Evolutionary conservation across 2,113 vertebrate genomes (phyloP).

Genomic region (Thamnophis sirtalis): DNA sequence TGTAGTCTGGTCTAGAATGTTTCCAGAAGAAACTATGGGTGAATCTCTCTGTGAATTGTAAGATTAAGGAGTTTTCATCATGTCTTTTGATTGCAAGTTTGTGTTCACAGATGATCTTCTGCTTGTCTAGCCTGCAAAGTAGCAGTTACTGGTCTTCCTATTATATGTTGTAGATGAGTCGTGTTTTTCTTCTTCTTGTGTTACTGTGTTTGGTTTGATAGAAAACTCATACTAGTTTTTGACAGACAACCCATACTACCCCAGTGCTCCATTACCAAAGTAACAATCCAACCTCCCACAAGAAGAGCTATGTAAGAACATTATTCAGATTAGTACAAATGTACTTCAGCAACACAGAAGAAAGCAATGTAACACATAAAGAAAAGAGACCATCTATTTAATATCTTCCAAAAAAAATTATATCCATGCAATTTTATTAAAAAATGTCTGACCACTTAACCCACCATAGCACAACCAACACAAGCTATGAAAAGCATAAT

Average conservation of each 20-base stretch:
- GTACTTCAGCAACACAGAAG: background rate
- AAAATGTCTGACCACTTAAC: background rate
- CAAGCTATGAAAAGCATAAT: background rate
- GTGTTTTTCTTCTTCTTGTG: background rate
- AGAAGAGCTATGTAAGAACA: background rate
- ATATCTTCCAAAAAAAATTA: background rate
- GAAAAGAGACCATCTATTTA: background rate
- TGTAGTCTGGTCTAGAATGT: background rate
- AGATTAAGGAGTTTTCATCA: background rate
- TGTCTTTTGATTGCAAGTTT: background rate
- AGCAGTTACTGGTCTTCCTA: background rate
- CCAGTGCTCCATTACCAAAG: background rate
- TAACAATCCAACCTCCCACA: background rate
- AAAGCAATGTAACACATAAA: background rate
- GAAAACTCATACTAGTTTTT: background rate
- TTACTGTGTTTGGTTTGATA: background rate
- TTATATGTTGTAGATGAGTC: background rate
- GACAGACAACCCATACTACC: background rate
- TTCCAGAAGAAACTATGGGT: background rate
- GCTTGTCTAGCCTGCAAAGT: background rate
- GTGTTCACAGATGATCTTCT: background rate
- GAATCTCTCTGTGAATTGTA: background rate
- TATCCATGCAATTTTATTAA: background rate
- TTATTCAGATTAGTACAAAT: background rate
- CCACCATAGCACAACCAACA: background rate